Evolutionary conservation across 2,797 vertebrate genomes (phyloP), one percentile per base, ranked within the genome.

Genomic region (Micromesistius poutassou): DNA sequence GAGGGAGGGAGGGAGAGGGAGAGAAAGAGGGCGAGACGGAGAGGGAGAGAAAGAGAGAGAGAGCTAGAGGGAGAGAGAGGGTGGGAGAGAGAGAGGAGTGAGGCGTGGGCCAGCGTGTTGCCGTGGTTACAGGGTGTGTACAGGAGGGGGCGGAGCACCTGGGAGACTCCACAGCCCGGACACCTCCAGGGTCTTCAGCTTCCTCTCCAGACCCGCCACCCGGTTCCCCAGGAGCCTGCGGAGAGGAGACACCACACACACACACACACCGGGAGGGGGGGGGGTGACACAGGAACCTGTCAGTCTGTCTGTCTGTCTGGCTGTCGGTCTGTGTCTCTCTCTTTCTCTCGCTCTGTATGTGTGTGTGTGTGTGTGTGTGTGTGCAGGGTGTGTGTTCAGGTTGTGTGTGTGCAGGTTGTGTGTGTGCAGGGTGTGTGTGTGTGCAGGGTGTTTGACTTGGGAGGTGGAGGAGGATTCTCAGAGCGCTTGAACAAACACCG

Each of bases 141-240:
- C 7, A 38, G 36, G 36, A 38, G 8, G 36, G 36, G 9, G 7
- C 1, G 36, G 7, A 7, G 36, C 36, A 99, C 98, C 98, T 93
- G 98, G 98, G 74, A 99, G 95, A 90, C 96, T 97, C 98, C 98
- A 99, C 82, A 99, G 93, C 72, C 98, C 98, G 80, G 98, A 97
- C 35, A 96, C 94, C 92, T 99, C 98, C 83, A 99, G 90, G n/a
- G 96, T 96, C 93, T 96, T 96, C 62, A 99, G 90, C 84, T 99
- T 99, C 88, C 96, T 97, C 88, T 99, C 98, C 83, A 99, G 89
- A 88, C 98, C 98, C 62, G 96, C 95, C 25, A 99, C 97, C 74
- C 98, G 90, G 85, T 93, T 98, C 72, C 97, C 98, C 83, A 99
- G 93, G 94, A 99, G 98, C 91, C 98, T 99, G 81, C 7, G 36